These are phyloP conservation scores for Boleophthalmus pectinirostris DNA, from an alignment of 2,113 vertebrate genomes.

Conservation along the genomic window DNA sequence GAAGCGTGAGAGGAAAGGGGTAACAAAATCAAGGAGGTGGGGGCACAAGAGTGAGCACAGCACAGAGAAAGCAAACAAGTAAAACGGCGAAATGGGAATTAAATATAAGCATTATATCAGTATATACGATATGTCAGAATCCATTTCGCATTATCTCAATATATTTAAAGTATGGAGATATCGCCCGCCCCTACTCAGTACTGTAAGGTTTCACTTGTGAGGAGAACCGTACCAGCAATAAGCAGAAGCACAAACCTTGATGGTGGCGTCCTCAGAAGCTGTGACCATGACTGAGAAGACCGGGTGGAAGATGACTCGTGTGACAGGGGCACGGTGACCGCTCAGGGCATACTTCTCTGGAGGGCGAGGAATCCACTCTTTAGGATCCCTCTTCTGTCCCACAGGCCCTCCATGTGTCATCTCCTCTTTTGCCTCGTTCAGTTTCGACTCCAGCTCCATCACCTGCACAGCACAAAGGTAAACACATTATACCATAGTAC, in stretches of 20 bases:
- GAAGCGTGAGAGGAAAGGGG: too few relatives aligned
- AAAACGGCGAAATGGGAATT: too few relatives aligned
- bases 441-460: slow-evolving; percentile 98
- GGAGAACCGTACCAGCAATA: too few relatives aligned
- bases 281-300: slow-evolving; percentile 99
- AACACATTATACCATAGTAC: not conserved
- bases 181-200: too few relatives aligned
- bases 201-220: too few relatives aligned
- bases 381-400: slow-evolving; percentile 96
- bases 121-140: too few relatives aligned
- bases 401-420: slow-evolving; percentile 95
- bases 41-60: too few relatives aligned
- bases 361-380: slow-evolving; percentile 99
- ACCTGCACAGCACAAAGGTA: slow-evolving; percentile 76
- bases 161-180: too few relatives aligned
- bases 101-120: too few relatives aligned
- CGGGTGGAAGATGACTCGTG: slow-evolving; percentile 97
- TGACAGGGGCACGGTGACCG: slow-evolving; percentile 96
- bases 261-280: slow-evolving; percentile 98
- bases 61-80: too few relatives aligned
- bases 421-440: slow-evolving; percentile 99
- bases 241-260: slow-evolving; percentile 80
- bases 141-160: too few relatives aligned
- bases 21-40: too few relatives aligned
- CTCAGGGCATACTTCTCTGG: slow-evolving; percentile 97